Evolutionary conservation across 2,888 invertebrate species (phyloP), one percentile per base, ranked within the genome.

Genomic region (Nemotelus pantherinus): DNA sequence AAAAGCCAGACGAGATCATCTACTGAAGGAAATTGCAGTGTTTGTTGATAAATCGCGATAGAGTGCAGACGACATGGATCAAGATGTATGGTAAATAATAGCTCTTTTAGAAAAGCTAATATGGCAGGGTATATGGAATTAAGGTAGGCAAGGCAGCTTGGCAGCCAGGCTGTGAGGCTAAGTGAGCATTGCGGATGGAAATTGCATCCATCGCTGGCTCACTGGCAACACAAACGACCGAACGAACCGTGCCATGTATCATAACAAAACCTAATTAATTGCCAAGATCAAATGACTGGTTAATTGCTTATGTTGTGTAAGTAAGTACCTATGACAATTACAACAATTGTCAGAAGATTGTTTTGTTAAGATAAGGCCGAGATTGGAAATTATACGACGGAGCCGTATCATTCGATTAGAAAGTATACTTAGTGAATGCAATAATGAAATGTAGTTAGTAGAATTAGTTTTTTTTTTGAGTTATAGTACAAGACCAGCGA

Each of bases 241-340:
- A 70, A 53, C 63, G 47, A 74, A 74, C 74, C 74, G 63, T 63
- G 63, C 63, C 74, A 74, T 74, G 74, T 63, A 74, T 74, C 74
- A 77, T 79, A 79, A 77, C 77, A 79, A 79, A 79, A 79, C 77
- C 64, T 64, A 79, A 79, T 79, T 79, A 79, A 77, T 79, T 76
- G 77, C 67, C 25, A 64, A 71, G 76, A 77, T 74, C 77, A 79
- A 79, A 79, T 79, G 77, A 76, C 79, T 79, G 76, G 79, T 79
- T 79, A 79, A 79, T 79, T 79, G 77, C 75, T 79, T 57, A 76
- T 63, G 70, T 79, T 77, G 47, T 55, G 39, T 25, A 63, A 60
- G 60, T 48, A 43, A 60, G 60, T 48, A 43, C 70, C 55, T 25
- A 25, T 25, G 25, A 43, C 47, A 55, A 53, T 70, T 70, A 70